These are phyloP conservation scores for Eonycteris spelaea DNA, from an alignment of 2,113 vertebrate species.

Conservation along the genomic window DNA sequence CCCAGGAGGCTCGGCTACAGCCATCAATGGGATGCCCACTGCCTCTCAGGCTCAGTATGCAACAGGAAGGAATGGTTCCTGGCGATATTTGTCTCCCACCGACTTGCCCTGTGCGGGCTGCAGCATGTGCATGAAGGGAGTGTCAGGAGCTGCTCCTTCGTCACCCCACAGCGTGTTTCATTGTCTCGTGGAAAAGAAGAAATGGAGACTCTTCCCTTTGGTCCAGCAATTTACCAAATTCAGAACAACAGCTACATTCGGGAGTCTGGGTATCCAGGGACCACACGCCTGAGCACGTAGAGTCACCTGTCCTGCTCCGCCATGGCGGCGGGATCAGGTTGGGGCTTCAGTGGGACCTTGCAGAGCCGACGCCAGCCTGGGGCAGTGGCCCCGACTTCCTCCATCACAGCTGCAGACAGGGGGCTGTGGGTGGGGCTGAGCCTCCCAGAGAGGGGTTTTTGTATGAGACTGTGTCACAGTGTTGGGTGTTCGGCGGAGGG, in stretches of 20 bases:
- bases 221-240: accelerated
- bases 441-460: conserved; percentile 54
- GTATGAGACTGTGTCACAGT: conserved; percentile 46
- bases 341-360: no score
- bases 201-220: neutral
- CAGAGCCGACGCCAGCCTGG: neutral
- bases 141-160: no score
- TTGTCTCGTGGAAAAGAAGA: neutral
- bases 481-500: neutral
- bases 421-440: accelerated
- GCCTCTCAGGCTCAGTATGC: no score
- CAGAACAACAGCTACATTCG: no score
- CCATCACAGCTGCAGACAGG: neutral
- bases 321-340: no score
- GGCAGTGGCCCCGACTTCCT: neutral
- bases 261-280: no score
- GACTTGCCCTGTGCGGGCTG: neutral
- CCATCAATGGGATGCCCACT: no score
- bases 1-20: no score
- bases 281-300: no score
- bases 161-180: neutral
- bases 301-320: no score
- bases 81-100: no score
- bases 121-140: accelerated
- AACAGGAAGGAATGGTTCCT: neutral